Evolutionary conservation across 2,888 invertebrate species (phyloP).

Genomic region (Amphipyra tragopoginis): DNA sequence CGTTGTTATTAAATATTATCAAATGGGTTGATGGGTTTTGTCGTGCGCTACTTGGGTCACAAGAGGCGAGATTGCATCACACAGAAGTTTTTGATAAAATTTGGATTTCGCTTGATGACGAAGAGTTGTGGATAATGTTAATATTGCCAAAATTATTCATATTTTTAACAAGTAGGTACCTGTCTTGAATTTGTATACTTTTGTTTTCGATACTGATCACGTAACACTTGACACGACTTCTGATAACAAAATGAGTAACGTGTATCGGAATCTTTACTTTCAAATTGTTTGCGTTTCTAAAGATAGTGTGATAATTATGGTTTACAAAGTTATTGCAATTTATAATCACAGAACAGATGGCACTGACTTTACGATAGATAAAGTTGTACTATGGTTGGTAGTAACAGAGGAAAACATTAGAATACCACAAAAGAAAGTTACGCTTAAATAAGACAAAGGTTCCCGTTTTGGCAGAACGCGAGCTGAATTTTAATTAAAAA

Average conservation of each 20-base stretch:
- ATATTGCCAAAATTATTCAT: not conserved
- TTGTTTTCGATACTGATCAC: slow-evolving; percentile 2
- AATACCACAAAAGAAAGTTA: slow-evolving; percentile 2
- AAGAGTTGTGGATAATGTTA: not conserved
- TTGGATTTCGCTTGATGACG: not conserved
- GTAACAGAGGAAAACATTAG: not conserved
- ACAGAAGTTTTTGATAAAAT: not conserved
- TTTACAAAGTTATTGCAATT: slow-evolving; percentile 2
- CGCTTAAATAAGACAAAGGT: slow-evolving; percentile 1
- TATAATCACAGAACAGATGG: slow-evolving; percentile 1
- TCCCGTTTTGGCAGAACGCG: not conserved
- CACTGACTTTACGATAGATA: not conserved
- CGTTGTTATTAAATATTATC: slow-evolving; percentile 30
- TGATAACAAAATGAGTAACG: not conserved
- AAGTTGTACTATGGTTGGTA: no score
- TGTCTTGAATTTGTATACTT: not conserved
- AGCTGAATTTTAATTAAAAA: slow-evolving; percentile 13
- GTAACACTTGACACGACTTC: slow-evolving; percentile 1
- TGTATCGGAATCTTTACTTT: not conserved
- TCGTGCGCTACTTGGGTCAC: not conserved
- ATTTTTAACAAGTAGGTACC: not conserved
- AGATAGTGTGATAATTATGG: slow-evolving; percentile 1
- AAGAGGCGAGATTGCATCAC: no score
- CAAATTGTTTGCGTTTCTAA: slow-evolving; percentile 1
- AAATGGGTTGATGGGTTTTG: slow-evolving; percentile 12